Base-by-base conservation (phyloP, 1,140 invertebrate genomes). In the Bilobella aurantiaca region DNA sequence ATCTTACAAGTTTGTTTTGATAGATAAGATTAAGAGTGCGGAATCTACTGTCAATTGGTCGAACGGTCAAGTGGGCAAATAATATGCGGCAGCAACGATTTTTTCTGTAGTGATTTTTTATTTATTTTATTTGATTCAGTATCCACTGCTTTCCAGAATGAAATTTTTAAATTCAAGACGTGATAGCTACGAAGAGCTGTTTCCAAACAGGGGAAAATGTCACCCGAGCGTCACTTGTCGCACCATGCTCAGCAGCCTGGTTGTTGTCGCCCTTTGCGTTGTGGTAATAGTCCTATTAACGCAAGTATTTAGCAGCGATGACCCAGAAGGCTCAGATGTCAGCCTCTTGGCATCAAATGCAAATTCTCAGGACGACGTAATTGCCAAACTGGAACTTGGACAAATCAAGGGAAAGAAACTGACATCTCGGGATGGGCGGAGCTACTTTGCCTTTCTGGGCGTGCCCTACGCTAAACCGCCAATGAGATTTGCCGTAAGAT, bases 391-490 rank as follows among this genome's bases (percentile, higher is more conserved):
- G 29, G 21, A 58, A 5, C 23, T 28, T 29, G 57, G 57, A 8
- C 8, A 28, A 47, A 25, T 68, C 23, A 12, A 34, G 58, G 58
- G 34, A 27, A 58, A n/a, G 25, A 28, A 8, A 1, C 18, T 58
- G 25, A 16, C 23, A 21, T 42, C 63, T 0, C 5, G 63, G 0
- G 53, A 62, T 56, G 65, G 65, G 0, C 37, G 60, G 23, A 21
- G 31, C n/a, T 66, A 57, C 21, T 57, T 47, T 3, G 47, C 74
- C 3, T 82, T 76, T 67, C 74, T 76, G 25, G 78, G 79, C 23
- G 80, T 82, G 67, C 82, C 82, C 0, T 82, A 73, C 72, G 81
- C 80, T 3, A 76, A 80, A 67, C 80, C 82, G 0, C 82, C 82
- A 1, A 12, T 79, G 3, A 72, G 82, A 8, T 83, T 82, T 69